phyloP scores from a whole-genome alignment of 2,797 vertebrate genomes.

The Sciaenops ocellatus region DNA sequence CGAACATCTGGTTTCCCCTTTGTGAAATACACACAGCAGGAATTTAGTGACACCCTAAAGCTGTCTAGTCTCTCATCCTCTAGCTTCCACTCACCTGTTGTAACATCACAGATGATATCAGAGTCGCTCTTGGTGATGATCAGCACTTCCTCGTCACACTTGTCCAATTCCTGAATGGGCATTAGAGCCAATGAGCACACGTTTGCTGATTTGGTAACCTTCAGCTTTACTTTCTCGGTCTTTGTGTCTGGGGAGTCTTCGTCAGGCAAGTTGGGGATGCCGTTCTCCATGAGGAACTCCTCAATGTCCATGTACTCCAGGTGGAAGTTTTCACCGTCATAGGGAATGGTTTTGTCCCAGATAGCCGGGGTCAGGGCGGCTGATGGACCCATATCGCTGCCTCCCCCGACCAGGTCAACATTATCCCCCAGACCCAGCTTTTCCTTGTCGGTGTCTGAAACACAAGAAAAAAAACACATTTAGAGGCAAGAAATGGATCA shows the following conservation, averaged over 20 bases:
- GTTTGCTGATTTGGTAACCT: not conserved
- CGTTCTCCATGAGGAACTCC: constrained; percentile 96
- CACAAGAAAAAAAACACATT: constrained; percentile 10
- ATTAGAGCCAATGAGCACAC: constrained; percentile 79
- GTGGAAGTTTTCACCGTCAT: constrained; percentile 95
- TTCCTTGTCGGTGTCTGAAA: constrained; percentile 84
- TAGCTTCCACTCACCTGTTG: constrained; percentile 75
- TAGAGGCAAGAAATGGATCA: not conserved
- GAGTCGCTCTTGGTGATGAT: constrained; percentile 63
- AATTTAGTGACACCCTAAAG: not conserved
- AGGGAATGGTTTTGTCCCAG: constrained; percentile 99
- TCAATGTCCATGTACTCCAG: constrained; percentile 99
- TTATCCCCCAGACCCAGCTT: constrained; percentile 77
- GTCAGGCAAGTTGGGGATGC: constrained; percentile 85
- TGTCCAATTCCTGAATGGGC: constrained; percentile 89
- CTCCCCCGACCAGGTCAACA: constrained; percentile 61
- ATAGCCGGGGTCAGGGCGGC: constrained; percentile 97
- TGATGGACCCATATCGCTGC: constrained; percentile 86
- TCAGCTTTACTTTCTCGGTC: constrained; percentile 46
- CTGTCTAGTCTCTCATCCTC: not conserved
- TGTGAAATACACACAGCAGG: not conserved
- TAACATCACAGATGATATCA: constrained; percentile 65
- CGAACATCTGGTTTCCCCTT: not conserved
- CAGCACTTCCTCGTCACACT: constrained; percentile 76
- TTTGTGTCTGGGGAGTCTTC: constrained; percentile 63